Evolutionary conservation across 2,888 invertebrate genomes (phyloP), one percentile per base, ranked within the genome.

Genomic region (Ectemnius cavifrons): DNA sequence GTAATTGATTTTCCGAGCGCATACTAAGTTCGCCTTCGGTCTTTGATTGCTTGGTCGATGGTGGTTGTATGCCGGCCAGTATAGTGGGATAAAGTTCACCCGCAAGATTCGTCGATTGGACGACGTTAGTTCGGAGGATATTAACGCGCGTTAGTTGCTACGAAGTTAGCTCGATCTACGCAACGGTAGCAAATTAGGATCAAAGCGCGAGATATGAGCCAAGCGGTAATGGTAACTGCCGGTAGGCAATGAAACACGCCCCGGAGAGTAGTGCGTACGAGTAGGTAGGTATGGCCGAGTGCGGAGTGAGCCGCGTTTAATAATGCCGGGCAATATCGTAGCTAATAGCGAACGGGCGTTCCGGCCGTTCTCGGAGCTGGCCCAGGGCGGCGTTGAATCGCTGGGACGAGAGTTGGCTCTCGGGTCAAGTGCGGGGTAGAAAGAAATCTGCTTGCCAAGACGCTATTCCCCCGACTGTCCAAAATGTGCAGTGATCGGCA

Each of bases 401-500:
- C 37, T 8, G 8, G 37, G 37, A 37, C 8, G 23, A 23, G 37
- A 37, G 8, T 37, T 1, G 6, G 37, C 1, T 37, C 37, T 37
- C 37, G 37, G 59, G 57, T 62, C 20, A 67, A 64, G 68, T 59
- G 58, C 28, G 23, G 28, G 49, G 16, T 14, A 27, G 45, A 73
- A 73, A 71, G 72, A 72, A 73, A 74, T 78, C 63, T 84, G 75
- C 89, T 89, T 87, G 86, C 90, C 87, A 93, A 90, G 68, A 94
- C 93, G 86, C 93, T 94, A 75, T 93, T 92, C n/a, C 94, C 94
- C 71, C 91, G 92, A 72, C 93, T 93, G 89, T 94, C 93, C 92
- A 94, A 92, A 85, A 94, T 93, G 90, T 94, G 93, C 82, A 94
- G 90, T 56, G 93, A 93, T 88, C 93, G 93, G 86, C 94, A 94